Evolutionary conservation across 2,113 vertebrate species (phyloP).

Genomic region (Sus scrofa): DNA sequence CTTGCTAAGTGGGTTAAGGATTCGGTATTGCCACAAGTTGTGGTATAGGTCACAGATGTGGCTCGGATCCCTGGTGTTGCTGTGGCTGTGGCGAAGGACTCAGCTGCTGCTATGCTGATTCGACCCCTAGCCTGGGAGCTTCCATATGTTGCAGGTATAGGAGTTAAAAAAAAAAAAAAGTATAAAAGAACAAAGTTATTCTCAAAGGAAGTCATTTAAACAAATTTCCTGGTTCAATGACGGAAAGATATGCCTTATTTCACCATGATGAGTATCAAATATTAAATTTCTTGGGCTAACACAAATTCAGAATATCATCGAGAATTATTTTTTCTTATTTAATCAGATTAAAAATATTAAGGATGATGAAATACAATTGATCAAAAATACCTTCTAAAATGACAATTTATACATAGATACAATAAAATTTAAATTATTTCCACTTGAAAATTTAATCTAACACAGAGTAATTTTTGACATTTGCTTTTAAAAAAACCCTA

Average conservation of each 20-base stretch:
- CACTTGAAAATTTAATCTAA: background rate
- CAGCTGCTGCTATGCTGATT: no score
- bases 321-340: background rate
- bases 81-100: no score
- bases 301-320: background rate
- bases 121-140: no score
- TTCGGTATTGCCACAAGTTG: no score
- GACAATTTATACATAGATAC: background rate
- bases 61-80: no score
- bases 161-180: no score
- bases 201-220: constrained; percentile 15
- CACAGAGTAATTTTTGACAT: background rate
- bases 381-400: background rate
- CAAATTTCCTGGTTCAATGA: background rate
- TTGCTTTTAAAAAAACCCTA: background rate
- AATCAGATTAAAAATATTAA: background rate
- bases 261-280: background rate
- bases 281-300: background rate
- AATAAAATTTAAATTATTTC: background rate
- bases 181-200: background rate
- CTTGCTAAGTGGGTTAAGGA: no score
- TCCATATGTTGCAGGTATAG: no score
- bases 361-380: background rate
- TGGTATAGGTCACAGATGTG: no score
- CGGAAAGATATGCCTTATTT: background rate